phyloP scores from a whole-genome alignment of 92 coral and sea anemone species.

The Bergia sp. region DNA sequence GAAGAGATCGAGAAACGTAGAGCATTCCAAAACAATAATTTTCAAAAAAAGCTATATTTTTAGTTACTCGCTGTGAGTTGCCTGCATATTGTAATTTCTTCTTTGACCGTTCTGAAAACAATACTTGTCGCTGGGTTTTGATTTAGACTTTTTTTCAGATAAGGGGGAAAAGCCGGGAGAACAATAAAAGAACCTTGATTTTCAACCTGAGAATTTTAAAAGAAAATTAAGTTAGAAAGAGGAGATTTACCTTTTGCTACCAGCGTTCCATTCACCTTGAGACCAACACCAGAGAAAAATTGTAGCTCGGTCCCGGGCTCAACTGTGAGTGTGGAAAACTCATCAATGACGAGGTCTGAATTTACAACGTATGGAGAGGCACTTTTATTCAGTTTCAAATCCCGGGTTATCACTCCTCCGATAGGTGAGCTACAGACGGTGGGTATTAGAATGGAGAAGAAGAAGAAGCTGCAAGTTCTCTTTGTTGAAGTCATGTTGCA shows the following conservation, averaged over 20 bases:
- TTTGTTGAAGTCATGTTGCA: not conserved
- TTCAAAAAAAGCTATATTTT: too few relatives aligned
- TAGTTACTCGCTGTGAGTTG: too few relatives aligned
- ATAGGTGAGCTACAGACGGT: not conserved
- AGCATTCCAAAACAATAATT: too few relatives aligned
- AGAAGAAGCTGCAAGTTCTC: not conserved
- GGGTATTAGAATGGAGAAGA: not conserved
- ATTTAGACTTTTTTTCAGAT: too few relatives aligned
- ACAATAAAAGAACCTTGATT: too few relatives aligned
- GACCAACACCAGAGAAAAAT: slow-evolving; percentile 54
- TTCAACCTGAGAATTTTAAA: too few relatives aligned
- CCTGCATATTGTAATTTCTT: too few relatives aligned
- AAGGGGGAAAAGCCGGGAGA: too few relatives aligned
- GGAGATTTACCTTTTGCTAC: slow-evolving; percentile 56
- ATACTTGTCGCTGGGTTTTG: too few relatives aligned
- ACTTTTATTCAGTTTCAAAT: slow-evolving; percentile 45
- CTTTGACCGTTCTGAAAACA: too few relatives aligned
- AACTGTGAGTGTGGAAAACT: slow-evolving; percentile 55
- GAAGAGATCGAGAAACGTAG: too few relatives aligned
- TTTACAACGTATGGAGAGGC: slow-evolving; percentile 64
- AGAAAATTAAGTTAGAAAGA: too few relatives aligned
- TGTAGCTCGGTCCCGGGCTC: slow-evolving; percentile 65
- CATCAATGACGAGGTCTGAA: slow-evolving; percentile 54
- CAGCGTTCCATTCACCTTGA: slow-evolving; percentile 63
- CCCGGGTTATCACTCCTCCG: slow-evolving; percentile 47